Conservation (phyloP, 2,888 invertebrate species). For the Abscondita cerata region DNA sequence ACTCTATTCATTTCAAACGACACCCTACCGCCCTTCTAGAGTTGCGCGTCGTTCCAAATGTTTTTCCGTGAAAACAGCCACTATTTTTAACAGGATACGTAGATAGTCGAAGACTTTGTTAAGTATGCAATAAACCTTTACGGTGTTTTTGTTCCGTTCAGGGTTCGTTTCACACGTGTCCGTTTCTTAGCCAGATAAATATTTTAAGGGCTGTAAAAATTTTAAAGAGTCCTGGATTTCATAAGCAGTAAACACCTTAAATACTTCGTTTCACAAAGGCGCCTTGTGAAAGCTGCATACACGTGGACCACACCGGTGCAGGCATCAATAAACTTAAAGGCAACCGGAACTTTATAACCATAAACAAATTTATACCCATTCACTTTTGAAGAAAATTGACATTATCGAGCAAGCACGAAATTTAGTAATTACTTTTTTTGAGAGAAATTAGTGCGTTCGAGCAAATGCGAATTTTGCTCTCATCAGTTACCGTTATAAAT, state of each 20-base stretch:
- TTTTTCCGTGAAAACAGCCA: slow-evolving; percentile 19
- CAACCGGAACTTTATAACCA: neutral
- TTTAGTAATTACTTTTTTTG: no score
- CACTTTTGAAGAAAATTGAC: no score
- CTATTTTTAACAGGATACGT: slow-evolving; percentile 29
- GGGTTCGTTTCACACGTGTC: slow-evolving; percentile 46
- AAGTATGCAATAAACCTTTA: slow-evolving; percentile 48
- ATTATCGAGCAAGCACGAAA: no score
- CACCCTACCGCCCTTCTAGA: slow-evolving; percentile 17
- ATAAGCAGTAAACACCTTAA: slow-evolving; percentile 38
- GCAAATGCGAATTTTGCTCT: neutral
- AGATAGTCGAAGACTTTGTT: slow-evolving; percentile 35
- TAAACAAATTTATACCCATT: neutral
- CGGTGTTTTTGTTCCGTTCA: slow-evolving; percentile 47
- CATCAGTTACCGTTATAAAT: slow-evolving; percentile 1
- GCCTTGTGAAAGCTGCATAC: slow-evolving; percentile 30
- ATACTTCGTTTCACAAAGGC: slow-evolving; percentile 30
- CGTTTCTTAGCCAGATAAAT: slow-evolving; percentile 35
- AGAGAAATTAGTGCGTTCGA: no score
- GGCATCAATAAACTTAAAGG: slow-evolving; percentile 8
- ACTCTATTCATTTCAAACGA: slow-evolving; percentile 21
- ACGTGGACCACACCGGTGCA: slow-evolving; percentile 36
- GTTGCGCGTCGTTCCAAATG: slow-evolving; percentile 2
- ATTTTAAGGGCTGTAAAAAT: slow-evolving; percentile 42
- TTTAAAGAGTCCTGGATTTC: slow-evolving; percentile 25